Base-by-base conservation (phyloP, 1,140 invertebrate species). In the Listronotus oregonensis region DNA sequence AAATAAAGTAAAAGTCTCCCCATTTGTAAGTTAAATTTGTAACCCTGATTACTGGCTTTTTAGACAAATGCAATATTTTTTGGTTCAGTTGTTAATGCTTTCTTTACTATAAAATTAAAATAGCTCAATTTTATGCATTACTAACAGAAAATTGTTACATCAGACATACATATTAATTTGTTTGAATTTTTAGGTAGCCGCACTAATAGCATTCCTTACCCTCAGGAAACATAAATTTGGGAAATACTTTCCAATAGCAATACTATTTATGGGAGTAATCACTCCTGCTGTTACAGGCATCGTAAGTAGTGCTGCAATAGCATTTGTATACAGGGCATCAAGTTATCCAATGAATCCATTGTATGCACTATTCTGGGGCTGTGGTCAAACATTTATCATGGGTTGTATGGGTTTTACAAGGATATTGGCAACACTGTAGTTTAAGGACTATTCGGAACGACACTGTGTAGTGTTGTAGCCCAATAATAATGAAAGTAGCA, bases 211-310 rank as follows among this genome's bases (percentile, higher is more conserved):
- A 17, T 95, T 97, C 80, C 88, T 88, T 43, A 94, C 92, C 52
- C 82, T 97, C 55, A 84, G 94, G 37, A 95, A 95, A 83, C 95
- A 97, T 78, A 94, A 93, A 80, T 91, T 94, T 81, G 95, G 94
- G 59, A 92, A 93, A 74, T 97, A 94, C 82, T 95, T 95, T 78
- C 93, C 94, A 34, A 83, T 95, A 56, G 80, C 93, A 55, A 92
- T 97, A 67, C 79, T 96, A 62, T 84, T 92, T 54, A 94, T 96
- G 90, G 94, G 95, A 55, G 84, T 97, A 31, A 74, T 95, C 31
- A 87, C 89, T 59, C 94, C 95, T 43, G 80, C 93, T 31, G 92
- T 92, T 52, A 93, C 92, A 12, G 94, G 94, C 27, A 88, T 93
- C 17, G 85, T 95, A 4, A 96, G 90, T 75, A 96, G 93, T 84